Evolutionary conservation across 2,888 invertebrate species (phyloP).

Genomic region (Mactromeris polynyma): DNA sequence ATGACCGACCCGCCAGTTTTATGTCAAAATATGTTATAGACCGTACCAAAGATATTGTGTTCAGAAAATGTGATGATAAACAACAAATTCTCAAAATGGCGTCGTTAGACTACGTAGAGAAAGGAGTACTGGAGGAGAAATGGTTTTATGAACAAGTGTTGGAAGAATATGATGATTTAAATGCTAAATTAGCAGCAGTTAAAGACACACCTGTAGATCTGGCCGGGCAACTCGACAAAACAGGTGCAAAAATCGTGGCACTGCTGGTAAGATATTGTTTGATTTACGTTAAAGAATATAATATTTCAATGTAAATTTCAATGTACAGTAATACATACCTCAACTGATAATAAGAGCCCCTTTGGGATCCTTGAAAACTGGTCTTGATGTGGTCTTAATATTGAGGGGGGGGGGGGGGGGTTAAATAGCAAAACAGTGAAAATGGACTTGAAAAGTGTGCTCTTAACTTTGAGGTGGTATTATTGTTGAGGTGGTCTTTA

Average conservation of each 20-base stretch:
- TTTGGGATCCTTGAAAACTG: too few relatives aligned
- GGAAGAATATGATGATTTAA: conserved; percentile 49
- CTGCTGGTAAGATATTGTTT: conserved; percentile 47
- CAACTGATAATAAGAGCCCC: too few relatives aligned
- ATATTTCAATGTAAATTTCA: too few relatives aligned
- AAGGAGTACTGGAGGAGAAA: conserved; percentile 41
- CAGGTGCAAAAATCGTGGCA: conserved; percentile 42
- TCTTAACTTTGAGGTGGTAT: too few relatives aligned
- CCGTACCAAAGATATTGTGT: conserved; percentile 69
- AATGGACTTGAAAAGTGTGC: too few relatives aligned
- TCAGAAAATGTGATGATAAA: conserved; percentile 69
- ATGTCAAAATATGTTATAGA: conserved; percentile 70
- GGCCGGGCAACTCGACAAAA: conserved; percentile 39
- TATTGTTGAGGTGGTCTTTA: too few relatives aligned
- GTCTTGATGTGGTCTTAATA: too few relatives aligned
- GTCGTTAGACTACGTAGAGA: conserved; percentile 60
- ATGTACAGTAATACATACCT: too few relatives aligned
- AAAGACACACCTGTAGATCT: conserved; percentile 58
- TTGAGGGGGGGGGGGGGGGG: too few relatives aligned
- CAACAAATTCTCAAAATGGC: conserved; percentile 65
- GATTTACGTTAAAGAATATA: background rate
- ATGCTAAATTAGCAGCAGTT: conserved; percentile 48
- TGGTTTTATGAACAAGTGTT: conserved; percentile 59
- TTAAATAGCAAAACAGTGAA: too few relatives aligned
- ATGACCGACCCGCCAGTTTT: conserved; percentile 71